These are phyloP conservation scores for Heloderma charlesbogerti DNA, from an alignment of 2,113 vertebrate species.

Conservation along the genomic window DNA sequence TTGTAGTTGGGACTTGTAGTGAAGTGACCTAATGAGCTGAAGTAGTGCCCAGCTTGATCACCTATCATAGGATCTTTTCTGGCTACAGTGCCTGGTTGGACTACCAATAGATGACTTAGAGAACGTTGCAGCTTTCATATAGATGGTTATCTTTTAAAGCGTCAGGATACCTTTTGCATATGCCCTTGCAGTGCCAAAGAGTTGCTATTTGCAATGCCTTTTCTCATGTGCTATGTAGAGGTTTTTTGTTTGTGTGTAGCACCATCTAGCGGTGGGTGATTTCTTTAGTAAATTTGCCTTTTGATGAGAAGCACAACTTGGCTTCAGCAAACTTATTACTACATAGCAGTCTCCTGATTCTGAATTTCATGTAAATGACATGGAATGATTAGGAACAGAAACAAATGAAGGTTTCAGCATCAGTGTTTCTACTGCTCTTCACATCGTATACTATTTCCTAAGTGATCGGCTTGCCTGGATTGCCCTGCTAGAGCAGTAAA, in stretches of 20 bases:
- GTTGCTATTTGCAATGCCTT: not conserved
- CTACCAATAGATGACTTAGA: not conserved
- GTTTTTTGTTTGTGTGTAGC: conserved; percentile 4
- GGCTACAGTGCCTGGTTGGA: not conserved
- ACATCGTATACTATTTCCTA: not conserved
- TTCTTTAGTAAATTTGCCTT: not conserved
- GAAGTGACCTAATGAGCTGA: not conserved
- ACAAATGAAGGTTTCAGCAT: not conserved
- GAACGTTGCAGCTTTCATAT: too few species aligned
- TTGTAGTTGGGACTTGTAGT: not conserved
- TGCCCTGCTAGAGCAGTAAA: not conserved
- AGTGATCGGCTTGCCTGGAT: not conserved
- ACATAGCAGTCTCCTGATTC: not conserved
- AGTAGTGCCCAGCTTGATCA: not conserved
- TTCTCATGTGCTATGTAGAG: not conserved
- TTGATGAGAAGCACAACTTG: not conserved
- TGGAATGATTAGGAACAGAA: not conserved
- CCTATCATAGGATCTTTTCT: not conserved
- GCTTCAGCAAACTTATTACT: not conserved
- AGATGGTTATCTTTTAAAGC: not conserved
- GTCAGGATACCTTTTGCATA: not conserved
- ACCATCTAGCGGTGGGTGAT: conserved; percentile 20
- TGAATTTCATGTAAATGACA: not conserved
- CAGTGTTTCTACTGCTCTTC: not conserved
- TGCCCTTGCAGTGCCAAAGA: too few species aligned